Conservation (phyloP, 2,113 vertebrate species). For the Sapajus apella region DNA sequence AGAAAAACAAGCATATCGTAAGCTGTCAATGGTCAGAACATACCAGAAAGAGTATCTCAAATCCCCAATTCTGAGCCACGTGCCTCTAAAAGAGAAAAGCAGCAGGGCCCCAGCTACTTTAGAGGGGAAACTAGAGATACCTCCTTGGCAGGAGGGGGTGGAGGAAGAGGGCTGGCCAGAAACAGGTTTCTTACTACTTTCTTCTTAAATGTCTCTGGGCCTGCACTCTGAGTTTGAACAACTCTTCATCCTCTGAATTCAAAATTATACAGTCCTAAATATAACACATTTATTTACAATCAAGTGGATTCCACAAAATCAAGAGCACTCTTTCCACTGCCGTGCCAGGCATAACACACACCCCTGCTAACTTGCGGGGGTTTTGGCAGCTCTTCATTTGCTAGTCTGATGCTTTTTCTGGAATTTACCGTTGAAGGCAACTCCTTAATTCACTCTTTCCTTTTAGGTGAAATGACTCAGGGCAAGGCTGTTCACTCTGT, state of each 20-base stretch:
- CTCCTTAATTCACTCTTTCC: background rate
- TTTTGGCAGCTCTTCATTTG: background rate
- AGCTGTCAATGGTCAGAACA: background rate
- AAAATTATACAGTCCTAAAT: background rate
- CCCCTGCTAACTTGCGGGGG: background rate
- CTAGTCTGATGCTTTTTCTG: background rate
- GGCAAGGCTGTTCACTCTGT: background rate
- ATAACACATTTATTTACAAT: background rate
- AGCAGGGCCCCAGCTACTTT: too few relatives aligned
- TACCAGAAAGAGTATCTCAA: background rate
- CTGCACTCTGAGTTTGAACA: background rate
- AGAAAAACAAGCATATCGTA: background rate
- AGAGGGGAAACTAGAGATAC: background rate
- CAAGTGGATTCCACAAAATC: background rate
- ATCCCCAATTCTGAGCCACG: background rate
- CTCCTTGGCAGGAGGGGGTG: rapidly evolving
- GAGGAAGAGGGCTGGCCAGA: background rate
- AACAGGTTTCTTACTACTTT: background rate
- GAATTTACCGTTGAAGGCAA: background rate
- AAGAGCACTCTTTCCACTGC: background rate
- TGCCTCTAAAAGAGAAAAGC: background rate
- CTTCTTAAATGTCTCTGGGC: background rate
- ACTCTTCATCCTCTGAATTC: background rate
- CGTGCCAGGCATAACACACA: background rate
- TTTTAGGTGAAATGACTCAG: slow-evolving; percentile 44